A percentile compares a stretch with the other conserved stretches of the same genome.
These are phyloP conservation scores for Ctenoplectra terminalis DNA, from an alignment of 1,140 invertebrate genomes.

Conservation along the genomic window DNA sequence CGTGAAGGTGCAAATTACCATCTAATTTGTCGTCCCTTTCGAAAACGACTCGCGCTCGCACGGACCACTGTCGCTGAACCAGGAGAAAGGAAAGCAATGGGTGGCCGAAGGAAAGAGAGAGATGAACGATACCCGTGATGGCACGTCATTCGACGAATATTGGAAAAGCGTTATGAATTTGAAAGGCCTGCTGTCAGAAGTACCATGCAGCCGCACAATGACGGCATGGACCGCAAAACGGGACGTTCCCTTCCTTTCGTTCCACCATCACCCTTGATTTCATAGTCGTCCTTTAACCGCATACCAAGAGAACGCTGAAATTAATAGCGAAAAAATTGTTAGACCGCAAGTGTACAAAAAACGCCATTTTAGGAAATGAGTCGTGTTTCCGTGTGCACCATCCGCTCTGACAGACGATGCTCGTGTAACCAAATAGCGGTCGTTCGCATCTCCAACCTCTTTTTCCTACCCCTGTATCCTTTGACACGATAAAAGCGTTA, in stretches of 20 bases:
- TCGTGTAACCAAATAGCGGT: constrained; percentile 18
- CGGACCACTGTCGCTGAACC: neutral
- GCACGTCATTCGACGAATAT: constrained; percentile 36
- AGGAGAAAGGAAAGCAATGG: neutral
- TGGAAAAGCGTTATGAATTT: constrained; percentile 56
- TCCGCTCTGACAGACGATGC: neutral
- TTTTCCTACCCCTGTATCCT: neutral
- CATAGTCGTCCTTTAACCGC: constrained; percentile 25
- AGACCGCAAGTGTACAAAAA: neutral
- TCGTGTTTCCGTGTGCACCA: neutral
- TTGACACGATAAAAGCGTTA: constrained; percentile 23
- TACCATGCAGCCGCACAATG: constrained; percentile 34
- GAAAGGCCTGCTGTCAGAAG: constrained; percentile 34
- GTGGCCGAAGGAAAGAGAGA: too few species aligned
- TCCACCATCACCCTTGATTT: neutral
- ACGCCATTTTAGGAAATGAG: too few species aligned
- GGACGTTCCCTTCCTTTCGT: neutral
- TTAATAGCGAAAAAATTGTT: constrained; percentile 48
- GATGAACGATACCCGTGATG: neutral
- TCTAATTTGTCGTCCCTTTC: constrained; percentile 48
- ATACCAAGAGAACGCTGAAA: constrained; percentile 16
- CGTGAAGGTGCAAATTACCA: constrained; percentile 42
- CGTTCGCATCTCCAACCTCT: too few species aligned
- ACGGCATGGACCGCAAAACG: constrained; percentile 9
- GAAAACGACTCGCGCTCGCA: neutral